These are phyloP conservation scores for Polyploca ridens DNA, from an alignment of 2,888 invertebrate genomes.

Conservation along the genomic window DNA sequence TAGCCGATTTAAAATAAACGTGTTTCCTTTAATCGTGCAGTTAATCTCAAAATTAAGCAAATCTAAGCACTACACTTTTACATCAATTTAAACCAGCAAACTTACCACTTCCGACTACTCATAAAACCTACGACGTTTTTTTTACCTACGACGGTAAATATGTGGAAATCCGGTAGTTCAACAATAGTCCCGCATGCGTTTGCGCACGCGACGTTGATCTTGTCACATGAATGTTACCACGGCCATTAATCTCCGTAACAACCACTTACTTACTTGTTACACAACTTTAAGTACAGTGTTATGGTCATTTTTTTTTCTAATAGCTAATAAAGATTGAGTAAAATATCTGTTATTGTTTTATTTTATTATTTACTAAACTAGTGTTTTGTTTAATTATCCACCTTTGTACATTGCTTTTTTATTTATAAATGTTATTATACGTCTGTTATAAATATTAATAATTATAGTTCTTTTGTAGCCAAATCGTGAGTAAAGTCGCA, in stretches of 20 bases:
- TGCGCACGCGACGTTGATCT: constrained; percentile 2
- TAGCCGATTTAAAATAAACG: no score
- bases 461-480: no score
- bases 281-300: neutral
- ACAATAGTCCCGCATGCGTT: constrained; percentile 11
- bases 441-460: no score
- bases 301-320: constrained; percentile 1
- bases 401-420: no score
- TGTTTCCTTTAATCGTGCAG: no score
- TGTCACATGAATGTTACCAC: constrained; percentile 10
- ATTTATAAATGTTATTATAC: no score
- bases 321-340: neutral
- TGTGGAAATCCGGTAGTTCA: constrained; percentile 16
- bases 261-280: constrained; percentile 6
- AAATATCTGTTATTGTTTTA: neutral
- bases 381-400: neutral
- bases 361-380: neutral
- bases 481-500: no score
- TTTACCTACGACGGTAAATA: neutral
- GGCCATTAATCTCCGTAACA: constrained; percentile 9
- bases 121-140: neutral
- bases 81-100: neutral
- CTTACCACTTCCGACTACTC: neutral
- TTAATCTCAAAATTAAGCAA: no score
- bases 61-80: neutral